Base-by-base conservation (phyloP, 1,140 invertebrate species). In the Orius insidiosus region DNA sequence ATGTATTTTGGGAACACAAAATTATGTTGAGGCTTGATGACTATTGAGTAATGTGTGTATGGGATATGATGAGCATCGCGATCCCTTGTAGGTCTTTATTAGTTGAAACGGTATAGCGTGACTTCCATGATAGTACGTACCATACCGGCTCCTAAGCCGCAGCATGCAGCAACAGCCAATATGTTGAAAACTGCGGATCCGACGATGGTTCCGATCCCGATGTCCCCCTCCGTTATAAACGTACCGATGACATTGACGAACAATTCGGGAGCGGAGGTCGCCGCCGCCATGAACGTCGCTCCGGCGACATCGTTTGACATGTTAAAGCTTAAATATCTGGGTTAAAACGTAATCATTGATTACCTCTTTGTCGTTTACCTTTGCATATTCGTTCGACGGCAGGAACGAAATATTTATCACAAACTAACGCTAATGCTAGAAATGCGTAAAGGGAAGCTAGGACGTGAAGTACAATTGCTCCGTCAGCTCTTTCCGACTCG, bases 111-210 rank as follows among this genome's bases (percentile, higher is more conserved):
- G n/a, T n/a, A n/a, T n/a, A n/a, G n/a, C n/a, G n/a, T n/a, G n/a
- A n/a, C n/a, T n/a, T n/a, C n/a, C n/a, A n/a, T n/a, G n/a, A n/a
- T n/a, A n/a, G 15, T 11, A 65, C 67, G 68, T 71, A 88, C 86
- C 74, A 80, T 79, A 56, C 80, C 80, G n/a, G 82, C 77, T 49
- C 81, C 78, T 11, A 93, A 74, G 30, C 85, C 88, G 59, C 87
- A 92, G 54, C 85, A 80, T 19, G 85, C 85, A 19, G 85, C 82
- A 3, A 93, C 86, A 35, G 85, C 87, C 45, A 93, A 71, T 53
- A 95, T 85, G 63, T 95, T 95, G 65, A 93, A 94, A 15, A 93
- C 86, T 11, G 89, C 87, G 32, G 85, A 89, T 13, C 88, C 89
- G 5, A 93, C 85, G 51, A 93, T 86, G 37, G 87, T 88, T 30